Evolutionary conservation across 2,888 invertebrate genomes (phyloP), one percentile per base, ranked within the genome.

Genomic region (Blera fallax): DNA sequence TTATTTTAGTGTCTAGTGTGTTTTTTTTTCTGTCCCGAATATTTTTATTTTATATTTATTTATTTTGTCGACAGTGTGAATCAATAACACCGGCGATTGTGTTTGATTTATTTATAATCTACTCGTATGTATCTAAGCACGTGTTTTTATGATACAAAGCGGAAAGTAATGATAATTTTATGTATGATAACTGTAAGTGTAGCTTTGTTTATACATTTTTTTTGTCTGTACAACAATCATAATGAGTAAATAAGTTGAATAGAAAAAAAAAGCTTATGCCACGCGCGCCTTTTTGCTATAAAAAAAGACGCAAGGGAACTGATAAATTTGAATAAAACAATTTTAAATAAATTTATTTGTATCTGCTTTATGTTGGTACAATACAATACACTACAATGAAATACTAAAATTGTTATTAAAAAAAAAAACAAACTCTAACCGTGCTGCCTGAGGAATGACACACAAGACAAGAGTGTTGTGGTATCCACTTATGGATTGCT

Each of bases 21-120:
- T 40, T n/a, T 37, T 11, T 40, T n/a, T 27, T 60, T n/a, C 37
- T 24, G 5, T 34, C 10, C 11, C 4, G 6, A 40, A 40, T 18
- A 18, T 18, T 16, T 16, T 18, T 45, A 43, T 29, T 14, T 29
- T 32, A 4, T 6, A 5, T 8, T 16, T 14, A 3, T 34, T 11
- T n/a, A n/a, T 24, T 43, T 60, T 10, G 24, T 1, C 3, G 58
- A 43, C 37, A 21, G n/a, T 43, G 60, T 43, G 14, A 27, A 24
- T 60, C 60, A 43, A 43, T 43, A 60, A 14, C 27, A 43, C 43
- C 60, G 60, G 60, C 43, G 43, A 6, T 14, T 40, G 21, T 29
- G 27, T 60, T 60, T 58, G 58, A 58, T 43, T 60, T 60, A 60
- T 60, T 60, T 27, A 16, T 43, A 60, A 43, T 60, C 43, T 6